Base-by-base conservation (phyloP, 2,888 invertebrate species). In the Aethes cnicana region DNA sequence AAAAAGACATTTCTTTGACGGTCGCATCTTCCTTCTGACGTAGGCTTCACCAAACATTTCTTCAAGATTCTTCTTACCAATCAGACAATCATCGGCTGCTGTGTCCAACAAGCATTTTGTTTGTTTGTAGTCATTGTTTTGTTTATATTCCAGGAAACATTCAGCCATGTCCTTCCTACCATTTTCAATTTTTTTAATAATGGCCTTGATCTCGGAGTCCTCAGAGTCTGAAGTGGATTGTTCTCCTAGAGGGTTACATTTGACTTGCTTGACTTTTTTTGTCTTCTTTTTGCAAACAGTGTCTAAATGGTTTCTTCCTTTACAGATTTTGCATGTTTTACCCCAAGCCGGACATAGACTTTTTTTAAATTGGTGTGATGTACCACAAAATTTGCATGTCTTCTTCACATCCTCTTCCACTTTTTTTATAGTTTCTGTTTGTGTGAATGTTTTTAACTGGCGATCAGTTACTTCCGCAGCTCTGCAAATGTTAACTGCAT, bases 251-350 rank as follows among this genome's bases (percentile, higher is more conserved):
- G n/a, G n/a, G n/a, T n/a, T n/a, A n/a, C n/a, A n/a, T n/a, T n/a
- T n/a, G n/a, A n/a, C n/a, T n/a, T n/a, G 9, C 11, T 26, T 4
- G 11, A 4, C 9, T 26, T 6, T 0, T 9, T 9, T 26, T n/a
- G 9, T 26, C 11, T 28, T 36, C 11, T 49, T 49, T 11, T 47
- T 54, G 14, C 54, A 49, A 1, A 47, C 47, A 20, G 42, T 55
- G 23, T 36, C 37, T 8, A 11, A 11, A 26, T 50, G 55, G 14
- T 50, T 47, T 25, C 20, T 21, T 5, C 50, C 50, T 3, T 47
- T 25, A 20, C 50, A 55, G 4, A 9, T 36, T n/a, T 26, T 30
- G 25, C 49, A 55, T 11, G n/a, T 47, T 9, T 32, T 42, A 2
- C n/a, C 42, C 43, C 18, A 55, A 11, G 50, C 50, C 3, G 47